Percentiles rank a stretch among this genome's conserved stretches.
These are phyloP conservation scores for Benitochromis conjunctus DNA, from an alignment of 2,113 vertebrate genomes.

Conservation along the genomic window DNA sequence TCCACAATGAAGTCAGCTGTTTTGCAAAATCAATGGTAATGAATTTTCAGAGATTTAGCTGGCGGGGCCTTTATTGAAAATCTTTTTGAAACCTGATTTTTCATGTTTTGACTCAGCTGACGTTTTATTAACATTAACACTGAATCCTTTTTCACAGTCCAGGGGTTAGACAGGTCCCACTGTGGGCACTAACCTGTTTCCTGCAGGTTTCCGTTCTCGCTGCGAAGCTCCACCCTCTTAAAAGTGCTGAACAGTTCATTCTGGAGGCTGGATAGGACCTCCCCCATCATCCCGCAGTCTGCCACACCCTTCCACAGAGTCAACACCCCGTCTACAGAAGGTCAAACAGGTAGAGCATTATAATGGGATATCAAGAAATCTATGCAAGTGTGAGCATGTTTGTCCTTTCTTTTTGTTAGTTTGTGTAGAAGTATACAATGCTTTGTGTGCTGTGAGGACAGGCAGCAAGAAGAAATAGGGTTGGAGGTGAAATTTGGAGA, in stretches of 20 bases:
- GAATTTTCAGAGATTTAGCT: not conserved
- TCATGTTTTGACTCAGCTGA: not conserved
- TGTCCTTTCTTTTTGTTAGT: not conserved
- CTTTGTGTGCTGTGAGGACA: not conserved
- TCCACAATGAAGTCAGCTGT: not conserved
- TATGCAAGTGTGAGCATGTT: not conserved
- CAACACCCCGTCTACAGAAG: conserved; percentile 79
- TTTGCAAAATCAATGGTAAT: conserved; percentile 1
- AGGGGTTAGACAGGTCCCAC: not conserved
- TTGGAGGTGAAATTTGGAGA: not conserved
- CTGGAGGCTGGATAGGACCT: conserved; percentile 89
- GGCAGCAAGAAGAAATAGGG: not conserved
- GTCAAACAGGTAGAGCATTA: not conserved
- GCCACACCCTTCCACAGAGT: conserved; percentile 91
- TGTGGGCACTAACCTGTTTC: conserved; percentile 76
- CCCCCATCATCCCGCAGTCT: conserved; percentile 88
- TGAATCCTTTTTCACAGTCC: not conserved
- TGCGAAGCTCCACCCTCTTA: conserved; percentile 81
- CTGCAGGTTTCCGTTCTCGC: conserved; percentile 80
- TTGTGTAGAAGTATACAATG: not conserved
- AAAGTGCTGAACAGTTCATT: conserved; percentile 85
- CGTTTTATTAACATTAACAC: not conserved
- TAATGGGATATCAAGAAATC: not conserved
- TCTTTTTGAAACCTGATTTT: not conserved
- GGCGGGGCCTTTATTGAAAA: not conserved